phyloP scores from a whole-genome alignment of 92 coral and sea anemone genomes.

The Epizoanthus stellaris region DNA sequence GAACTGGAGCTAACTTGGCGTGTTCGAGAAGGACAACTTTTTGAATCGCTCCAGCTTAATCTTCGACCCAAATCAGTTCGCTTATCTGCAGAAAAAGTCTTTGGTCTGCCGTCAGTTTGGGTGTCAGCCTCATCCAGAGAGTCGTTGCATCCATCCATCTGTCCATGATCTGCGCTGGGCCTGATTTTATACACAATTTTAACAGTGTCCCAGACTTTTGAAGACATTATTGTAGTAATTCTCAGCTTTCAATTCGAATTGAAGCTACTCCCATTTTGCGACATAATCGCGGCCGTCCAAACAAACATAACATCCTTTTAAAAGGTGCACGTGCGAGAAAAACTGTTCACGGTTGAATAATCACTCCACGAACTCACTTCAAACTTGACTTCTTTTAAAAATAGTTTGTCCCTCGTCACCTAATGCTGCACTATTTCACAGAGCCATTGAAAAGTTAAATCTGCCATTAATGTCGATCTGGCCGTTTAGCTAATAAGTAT shows the following conservation, averaged over 20 bases:
- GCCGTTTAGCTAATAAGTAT: neutral
- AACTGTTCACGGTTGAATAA: neutral
- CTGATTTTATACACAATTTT: slow-evolving; percentile 55
- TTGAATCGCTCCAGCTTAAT: slow-evolving; percentile 29
- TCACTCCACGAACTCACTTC: neutral
- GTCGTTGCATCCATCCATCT: slow-evolving; percentile 51
- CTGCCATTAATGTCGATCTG: neutral
- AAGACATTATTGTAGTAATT: slow-evolving; percentile 26
- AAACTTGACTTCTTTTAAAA: neutral
- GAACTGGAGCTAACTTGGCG: slow-evolving; percentile 2
- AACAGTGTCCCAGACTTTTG: slow-evolving; percentile 65
- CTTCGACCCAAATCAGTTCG: slow-evolving; percentile 3
- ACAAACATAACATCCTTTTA: neutral
- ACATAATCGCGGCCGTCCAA: slow-evolving; percentile 1
- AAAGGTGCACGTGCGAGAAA: neutral
- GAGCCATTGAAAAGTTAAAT: no score
- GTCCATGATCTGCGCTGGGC: slow-evolving; percentile 53
- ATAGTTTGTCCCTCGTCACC: neutral
- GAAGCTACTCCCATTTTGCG: neutral
- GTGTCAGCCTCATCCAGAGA: slow-evolving; percentile 28
- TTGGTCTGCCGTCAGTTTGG: neutral
- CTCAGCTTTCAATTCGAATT: no score
- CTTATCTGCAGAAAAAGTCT: neutral
- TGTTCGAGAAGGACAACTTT: neutral
- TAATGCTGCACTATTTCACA: neutral